Conservation (phyloP, 2,797 vertebrate genomes). For the Enteromius mattozi region DNA sequence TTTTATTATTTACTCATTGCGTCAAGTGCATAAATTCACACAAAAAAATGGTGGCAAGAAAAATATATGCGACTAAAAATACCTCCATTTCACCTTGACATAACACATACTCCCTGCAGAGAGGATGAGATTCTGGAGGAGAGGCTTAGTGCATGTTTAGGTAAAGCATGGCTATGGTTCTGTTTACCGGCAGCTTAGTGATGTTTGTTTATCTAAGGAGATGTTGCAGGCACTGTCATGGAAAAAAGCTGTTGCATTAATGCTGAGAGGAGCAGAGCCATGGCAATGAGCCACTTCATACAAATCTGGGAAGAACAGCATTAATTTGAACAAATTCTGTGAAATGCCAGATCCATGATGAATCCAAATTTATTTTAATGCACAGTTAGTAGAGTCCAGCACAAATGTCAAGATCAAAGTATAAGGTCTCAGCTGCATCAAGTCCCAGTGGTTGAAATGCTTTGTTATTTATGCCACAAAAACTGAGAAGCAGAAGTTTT, state of each 20-base stretch:
- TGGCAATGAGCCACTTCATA: constrained; percentile 24
- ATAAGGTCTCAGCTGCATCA: background rate
- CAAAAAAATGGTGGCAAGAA: background rate
- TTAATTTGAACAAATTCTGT: constrained; percentile 5
- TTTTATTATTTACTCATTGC: background rate
- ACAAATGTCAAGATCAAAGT: background rate
- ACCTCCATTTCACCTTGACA: constrained; percentile 16
- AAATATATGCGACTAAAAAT: constrained; percentile 17
- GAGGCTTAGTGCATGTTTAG: constrained; percentile 45
- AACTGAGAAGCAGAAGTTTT: background rate
- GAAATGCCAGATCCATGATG: constrained; percentile 15
- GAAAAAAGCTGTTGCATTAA: constrained; percentile 31
- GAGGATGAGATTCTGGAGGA: constrained; percentile 33
- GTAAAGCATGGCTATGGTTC: constrained; percentile 40
- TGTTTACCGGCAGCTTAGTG: constrained; percentile 55
- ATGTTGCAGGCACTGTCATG: constrained; percentile 41
- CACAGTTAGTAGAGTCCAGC: background rate
- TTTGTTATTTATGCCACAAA: background rate
- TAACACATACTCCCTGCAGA: constrained; percentile 23
- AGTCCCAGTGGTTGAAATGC: background rate
- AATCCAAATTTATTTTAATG: constrained; percentile 29
- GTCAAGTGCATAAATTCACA: background rate
- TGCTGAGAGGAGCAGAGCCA: background rate
- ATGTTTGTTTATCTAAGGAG: constrained; percentile 57
- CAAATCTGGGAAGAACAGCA: constrained; percentile 23